Evolutionary conservation across 2,113 vertebrate genomes (phyloP), one percentile per base, ranked within the genome.

Genomic region (Glaucomys volans): DNA sequence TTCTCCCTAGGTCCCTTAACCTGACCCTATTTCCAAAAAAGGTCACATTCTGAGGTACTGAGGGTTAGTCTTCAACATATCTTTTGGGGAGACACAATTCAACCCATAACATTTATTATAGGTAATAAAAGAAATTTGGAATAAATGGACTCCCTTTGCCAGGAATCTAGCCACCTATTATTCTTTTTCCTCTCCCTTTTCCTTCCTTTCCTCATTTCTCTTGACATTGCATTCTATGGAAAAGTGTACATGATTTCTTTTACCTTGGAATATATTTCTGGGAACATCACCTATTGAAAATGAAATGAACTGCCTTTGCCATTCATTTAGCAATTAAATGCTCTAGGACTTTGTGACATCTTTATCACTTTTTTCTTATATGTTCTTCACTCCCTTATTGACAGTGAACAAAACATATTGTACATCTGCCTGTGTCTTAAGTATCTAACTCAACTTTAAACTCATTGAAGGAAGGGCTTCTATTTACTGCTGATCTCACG

Each of bases 271-370:
- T 84, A 28, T 72, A 35, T 76, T 86, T 96, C 42, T 67, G 94
- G 26, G 5, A 81, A 37, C 4, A 62, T 50, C 1, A 59, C 0
- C 26, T 54, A 75, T 85, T 84, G 37, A 94, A 95, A 95, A 32
- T 76, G 24, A 54, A 44, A 32, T 59, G 32, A 62, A 18, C 24
- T 71, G 8, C 32, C 52, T 16, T 50, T 67, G 37, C 2, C 22
- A 82, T 64, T 79, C 8, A 67, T 13, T 72, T 90, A 94, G 57
- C 37, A 90, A 57, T n/a, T 92, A 72, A 85, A 76, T 74, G 76
- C n/a, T 47, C 32, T 52, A 89, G 72, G 24, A 59, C 35, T 83
- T 79, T 66, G 40, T 84, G 42, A 30, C 69, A 72, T 69, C 14
- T 75, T 30, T 90, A 40, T 42, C 59, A 35, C 77, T 64, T 71